Conservation (phyloP, 35 echinoderm and acorn worm species). For the Lytechinus pictus region DNA sequence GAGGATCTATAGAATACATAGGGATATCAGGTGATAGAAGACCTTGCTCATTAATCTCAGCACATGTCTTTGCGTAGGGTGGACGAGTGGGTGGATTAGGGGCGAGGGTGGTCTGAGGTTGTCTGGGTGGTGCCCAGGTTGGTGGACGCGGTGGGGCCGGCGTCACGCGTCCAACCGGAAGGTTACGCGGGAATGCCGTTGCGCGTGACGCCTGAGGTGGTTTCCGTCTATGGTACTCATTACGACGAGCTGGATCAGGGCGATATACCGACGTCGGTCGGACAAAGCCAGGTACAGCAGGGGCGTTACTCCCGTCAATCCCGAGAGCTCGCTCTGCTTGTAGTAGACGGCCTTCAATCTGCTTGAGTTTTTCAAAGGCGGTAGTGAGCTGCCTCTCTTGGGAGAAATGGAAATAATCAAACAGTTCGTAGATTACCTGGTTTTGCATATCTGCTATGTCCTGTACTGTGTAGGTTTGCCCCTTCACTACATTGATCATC, state of each 20-base stretch:
- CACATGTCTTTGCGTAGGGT: not conserved
- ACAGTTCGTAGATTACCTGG: conserved; percentile 45
- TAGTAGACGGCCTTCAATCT: not conserved
- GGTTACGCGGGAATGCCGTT: conserved; percentile 22
- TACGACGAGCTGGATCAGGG: not conserved
- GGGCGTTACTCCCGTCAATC: conserved; percentile 9
- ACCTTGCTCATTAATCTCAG: not conserved
- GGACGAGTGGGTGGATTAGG: not conserved
- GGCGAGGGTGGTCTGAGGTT: not conserved
- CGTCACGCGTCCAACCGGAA: not conserved
- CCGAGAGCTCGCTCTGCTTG: conserved; percentile 31
- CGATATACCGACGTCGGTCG: conserved; percentile 14
- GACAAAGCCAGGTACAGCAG: conserved; percentile 15
- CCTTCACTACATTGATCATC: not conserved
- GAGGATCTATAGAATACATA: conserved; percentile 21
- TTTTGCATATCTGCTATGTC: conserved; percentile 50
- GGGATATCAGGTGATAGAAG: not conserved
- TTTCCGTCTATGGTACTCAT: not conserved
- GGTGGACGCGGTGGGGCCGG: not conserved
- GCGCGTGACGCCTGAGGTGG: conserved; percentile 20
- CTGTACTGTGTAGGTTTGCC: conserved; percentile 41
- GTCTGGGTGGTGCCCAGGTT: not conserved
- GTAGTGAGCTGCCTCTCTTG: conserved; percentile 45
- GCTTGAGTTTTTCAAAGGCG: conserved; percentile 26
- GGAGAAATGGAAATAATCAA: conserved; percentile 35